Percentiles rank a stretch among this genome's conserved stretches.
These are phyloP conservation scores for Microchrysa polita DNA, from an alignment of 2,888 invertebrate genomes.

Conservation along the genomic window DNA sequence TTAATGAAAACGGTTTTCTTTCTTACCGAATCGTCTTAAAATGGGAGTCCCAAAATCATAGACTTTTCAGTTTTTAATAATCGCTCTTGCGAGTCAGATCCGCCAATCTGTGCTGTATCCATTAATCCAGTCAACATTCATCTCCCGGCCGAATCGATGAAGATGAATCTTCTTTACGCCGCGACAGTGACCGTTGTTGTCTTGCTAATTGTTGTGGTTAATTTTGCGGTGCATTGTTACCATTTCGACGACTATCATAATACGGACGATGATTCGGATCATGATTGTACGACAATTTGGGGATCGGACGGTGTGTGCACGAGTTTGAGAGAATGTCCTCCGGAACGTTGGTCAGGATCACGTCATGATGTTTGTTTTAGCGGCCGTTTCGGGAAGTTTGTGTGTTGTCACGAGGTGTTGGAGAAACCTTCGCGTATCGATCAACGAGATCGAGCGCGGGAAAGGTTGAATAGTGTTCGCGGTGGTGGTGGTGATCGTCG, in stretches of 20 bases:
- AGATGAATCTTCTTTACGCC: background rate
- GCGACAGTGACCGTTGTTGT: background rate
- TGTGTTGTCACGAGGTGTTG: background rate
- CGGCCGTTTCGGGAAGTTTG: background rate
- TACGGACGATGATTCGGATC: background rate
- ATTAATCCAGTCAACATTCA: too few species aligned
- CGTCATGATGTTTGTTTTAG: background rate
- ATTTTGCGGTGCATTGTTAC: background rate
- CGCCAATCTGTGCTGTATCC: too few species aligned
- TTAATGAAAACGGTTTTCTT: background rate
- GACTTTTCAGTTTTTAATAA: conserved; percentile 9
- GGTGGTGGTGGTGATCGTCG: too few species aligned
- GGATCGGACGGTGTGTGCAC: background rate
- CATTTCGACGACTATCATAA: background rate
- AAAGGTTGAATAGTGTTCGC: background rate
- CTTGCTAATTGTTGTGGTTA: background rate
- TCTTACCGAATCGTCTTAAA: conserved; percentile 9
- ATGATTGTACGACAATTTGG: background rate
- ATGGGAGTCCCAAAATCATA: background rate
- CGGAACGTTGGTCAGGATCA: background rate
- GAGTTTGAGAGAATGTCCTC: background rate
- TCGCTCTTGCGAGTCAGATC: background rate
- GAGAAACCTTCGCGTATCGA: background rate
- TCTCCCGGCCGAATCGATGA: too few species aligned
- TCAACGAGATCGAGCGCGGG: background rate